phyloP scores from a whole-genome alignment of 2,888 invertebrate species.

The Sphaeridia pumilis region DNA sequence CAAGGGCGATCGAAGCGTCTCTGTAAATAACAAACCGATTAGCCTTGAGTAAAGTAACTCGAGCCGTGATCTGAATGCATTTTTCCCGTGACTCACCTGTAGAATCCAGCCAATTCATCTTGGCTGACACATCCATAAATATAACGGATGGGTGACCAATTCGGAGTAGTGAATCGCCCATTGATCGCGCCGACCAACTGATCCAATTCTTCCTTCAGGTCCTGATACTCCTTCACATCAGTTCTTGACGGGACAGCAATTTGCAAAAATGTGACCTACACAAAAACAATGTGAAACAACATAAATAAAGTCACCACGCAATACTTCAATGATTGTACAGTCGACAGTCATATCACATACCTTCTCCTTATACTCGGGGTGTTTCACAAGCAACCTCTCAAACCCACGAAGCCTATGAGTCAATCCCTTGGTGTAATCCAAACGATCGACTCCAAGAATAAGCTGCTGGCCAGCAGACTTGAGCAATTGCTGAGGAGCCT shows the following conservation, averaged over 20 bases:
- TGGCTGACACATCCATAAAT: conserved; percentile 81
- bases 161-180: conserved; percentile 79
- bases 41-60: neutral
- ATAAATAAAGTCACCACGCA: too few species aligned
- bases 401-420: conserved; percentile 73
- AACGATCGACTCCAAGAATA: conserved; percentile 73
- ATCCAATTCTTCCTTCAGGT: conserved; percentile 80
- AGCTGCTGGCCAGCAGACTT: conserved; percentile 52
- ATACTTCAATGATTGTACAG: too few species aligned
- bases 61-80: neutral
- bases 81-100: conserved; percentile 43
- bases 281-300: too few species aligned
- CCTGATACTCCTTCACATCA: conserved; percentile 80
- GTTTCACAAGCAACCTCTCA: conserved; percentile 63
- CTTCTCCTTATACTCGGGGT: conserved; percentile 75
- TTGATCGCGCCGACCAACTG: conserved; percentile 78
- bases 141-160: conserved; percentile 83
- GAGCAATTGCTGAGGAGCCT: conserved; percentile 45
- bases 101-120: conserved; percentile 72
- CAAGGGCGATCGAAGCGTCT: conserved; percentile 73
- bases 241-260: conserved; percentile 71
- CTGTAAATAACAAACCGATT: conserved; percentile 8
- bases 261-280: conserved; percentile 14
- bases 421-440: conserved; percentile 83
- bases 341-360: too few species aligned